These are phyloP conservation scores for Notothenia rossii DNA, from an alignment of 2,113 vertebrate species.

Conservation along the genomic window DNA sequence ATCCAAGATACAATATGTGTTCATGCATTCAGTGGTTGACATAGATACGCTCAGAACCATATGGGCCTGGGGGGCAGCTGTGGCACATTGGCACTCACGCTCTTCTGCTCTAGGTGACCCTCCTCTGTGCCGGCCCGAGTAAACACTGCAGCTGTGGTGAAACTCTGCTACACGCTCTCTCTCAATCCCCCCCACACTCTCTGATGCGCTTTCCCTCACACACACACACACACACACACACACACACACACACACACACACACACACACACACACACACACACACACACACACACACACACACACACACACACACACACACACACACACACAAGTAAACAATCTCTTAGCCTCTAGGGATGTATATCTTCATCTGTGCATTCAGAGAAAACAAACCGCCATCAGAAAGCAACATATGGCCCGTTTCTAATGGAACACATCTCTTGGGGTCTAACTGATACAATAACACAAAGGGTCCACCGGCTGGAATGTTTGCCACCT, in stretches of 20 bases:
- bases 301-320: no score
- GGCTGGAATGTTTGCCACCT: constrained; percentile 28
- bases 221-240: neutral
- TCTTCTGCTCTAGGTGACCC: constrained; percentile 63
- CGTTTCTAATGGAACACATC: constrained; percentile 49
- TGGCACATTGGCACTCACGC: constrained; percentile 32
- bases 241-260: no score
- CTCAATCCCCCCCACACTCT: constrained; percentile 7
- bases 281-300: neutral
- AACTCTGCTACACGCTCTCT: constrained; percentile 50
- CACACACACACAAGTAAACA: neutral
- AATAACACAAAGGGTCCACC: constrained; percentile 34
- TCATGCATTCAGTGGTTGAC: constrained; percentile 39
- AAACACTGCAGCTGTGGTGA: constrained; percentile 69
- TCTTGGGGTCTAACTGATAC: constrained; percentile 53
- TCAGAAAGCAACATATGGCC: constrained; percentile 71
- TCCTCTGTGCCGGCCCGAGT: constrained; percentile 47
- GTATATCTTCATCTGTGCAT: constrained; percentile 59
- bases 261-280: no score
- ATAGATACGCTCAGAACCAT: constrained; percentile 19
- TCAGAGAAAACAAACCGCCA: constrained; percentile 60
- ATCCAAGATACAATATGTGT: constrained; percentile 43
- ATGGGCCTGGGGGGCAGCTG: constrained; percentile 54
- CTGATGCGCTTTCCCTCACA: neutral
- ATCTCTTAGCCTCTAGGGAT: constrained; percentile 8